phyloP scores from a whole-genome alignment of 2,113 vertebrate species.

The Pungitius pungitius region DNA sequence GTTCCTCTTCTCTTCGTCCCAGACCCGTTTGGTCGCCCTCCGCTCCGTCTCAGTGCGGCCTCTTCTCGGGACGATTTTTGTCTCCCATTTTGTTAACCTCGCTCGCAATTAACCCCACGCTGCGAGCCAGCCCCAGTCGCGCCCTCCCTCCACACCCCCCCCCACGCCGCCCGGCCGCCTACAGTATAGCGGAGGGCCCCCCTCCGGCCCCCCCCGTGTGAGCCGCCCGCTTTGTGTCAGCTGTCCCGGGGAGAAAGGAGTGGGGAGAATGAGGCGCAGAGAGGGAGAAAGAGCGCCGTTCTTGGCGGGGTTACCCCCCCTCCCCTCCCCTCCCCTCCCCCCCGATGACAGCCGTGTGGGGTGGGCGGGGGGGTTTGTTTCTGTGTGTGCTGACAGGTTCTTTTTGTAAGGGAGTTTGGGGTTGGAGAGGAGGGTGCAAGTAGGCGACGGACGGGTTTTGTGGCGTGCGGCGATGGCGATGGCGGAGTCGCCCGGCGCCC shows the following conservation, averaged over 20 bases:
- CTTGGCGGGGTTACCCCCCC: conserved; percentile 50
- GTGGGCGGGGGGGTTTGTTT: conserved; percentile 55
- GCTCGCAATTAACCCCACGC: conserved; percentile 80
- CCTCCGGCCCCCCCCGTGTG: conserved; percentile 57
- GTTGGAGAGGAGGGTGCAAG: conserved; percentile 8
- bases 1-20: too few species aligned
- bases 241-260: conserved; percentile 68
- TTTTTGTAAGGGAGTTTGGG: conserved; percentile 51
- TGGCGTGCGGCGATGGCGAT: conserved; percentile 67
- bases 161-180: conserved; percentile 49
- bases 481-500: conserved; percentile 69
- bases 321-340: too few species aligned
- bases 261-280: conserved; percentile 46
- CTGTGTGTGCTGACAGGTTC: conserved; percentile 68
- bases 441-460: conserved; percentile 72
- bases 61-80: conserved; percentile 78
- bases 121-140: conserved; percentile 62
- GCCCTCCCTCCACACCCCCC: neutral
- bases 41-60: too few species aligned
- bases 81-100: conserved; percentile 83
- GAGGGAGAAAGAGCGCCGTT: conserved; percentile 53
- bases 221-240: conserved; percentile 77
- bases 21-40: too few species aligned
- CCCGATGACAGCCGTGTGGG: conserved; percentile 60
- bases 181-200: conserved; percentile 55